Percentiles rank a stretch among this genome's conserved stretches.
Evolutionary conservation across 2,888 invertebrate genomes (phyloP).

Genomic region (Steinernema hermaphroditum): DNA sequence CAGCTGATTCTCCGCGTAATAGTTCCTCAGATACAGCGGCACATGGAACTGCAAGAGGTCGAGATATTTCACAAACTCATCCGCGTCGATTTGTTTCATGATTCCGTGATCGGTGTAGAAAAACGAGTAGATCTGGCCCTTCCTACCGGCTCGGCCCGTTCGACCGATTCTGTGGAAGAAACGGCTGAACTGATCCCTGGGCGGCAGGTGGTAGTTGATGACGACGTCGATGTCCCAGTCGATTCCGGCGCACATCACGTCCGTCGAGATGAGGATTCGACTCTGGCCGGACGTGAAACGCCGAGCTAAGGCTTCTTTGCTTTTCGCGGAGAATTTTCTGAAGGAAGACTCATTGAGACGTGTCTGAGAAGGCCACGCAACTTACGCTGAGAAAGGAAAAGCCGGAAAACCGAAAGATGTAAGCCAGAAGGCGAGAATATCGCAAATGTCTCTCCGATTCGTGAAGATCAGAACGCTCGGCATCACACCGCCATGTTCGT

Average conservation of each 20-base stretch:
- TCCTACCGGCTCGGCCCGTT: constrained; percentile 70
- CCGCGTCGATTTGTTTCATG: no score
- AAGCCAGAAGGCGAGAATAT: neutral
- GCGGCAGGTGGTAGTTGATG: constrained; percentile 92
- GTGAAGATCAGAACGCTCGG: constrained; percentile 1
- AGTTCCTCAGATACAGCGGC: no score
- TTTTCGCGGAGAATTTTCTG: neutral
- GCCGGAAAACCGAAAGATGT: neutral
- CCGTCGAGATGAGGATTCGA: constrained; percentile 88
- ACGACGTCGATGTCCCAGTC: constrained; percentile 84
- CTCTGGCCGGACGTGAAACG: neutral
- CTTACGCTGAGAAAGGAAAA: neutral
- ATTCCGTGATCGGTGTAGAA: no score
- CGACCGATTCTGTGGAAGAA: constrained; percentile 97
- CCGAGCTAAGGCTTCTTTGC: no score
- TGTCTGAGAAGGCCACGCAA: no score
- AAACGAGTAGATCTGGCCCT: neutral
- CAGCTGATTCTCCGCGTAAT: no score
- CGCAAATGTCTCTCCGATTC: neutral
- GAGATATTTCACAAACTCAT: no score
- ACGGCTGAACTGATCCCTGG: constrained; percentile 86
- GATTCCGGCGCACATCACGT: constrained; percentile 83
- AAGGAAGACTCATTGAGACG: no score
- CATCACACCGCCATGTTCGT: neutral
- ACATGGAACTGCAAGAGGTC: no score